Evolutionary conservation across 1,140 invertebrate species (phyloP), one percentile per base, ranked within the genome.

Genomic region (Leptinotarsa defecta): DNA sequence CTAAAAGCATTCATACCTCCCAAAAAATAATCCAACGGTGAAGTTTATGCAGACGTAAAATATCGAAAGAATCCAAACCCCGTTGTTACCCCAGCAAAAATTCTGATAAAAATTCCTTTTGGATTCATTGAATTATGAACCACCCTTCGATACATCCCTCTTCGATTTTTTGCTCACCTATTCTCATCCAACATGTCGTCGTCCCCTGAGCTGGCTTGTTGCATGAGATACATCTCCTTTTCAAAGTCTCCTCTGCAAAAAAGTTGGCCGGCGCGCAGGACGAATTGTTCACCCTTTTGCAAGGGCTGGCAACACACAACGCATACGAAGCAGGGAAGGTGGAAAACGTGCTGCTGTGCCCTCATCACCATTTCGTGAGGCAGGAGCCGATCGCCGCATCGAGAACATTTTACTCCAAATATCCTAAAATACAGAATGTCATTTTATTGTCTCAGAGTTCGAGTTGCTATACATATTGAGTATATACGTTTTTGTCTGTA

Each of bases 271-370:
- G 95, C 95, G 27, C 95, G 89, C 48, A 98, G 89, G 22, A 98
- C 93, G 85, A 96, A 99, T 83, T 98, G 95, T 81, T 99, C 96
- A 3, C 98, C 97, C 86, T 97, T 96, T 84, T 96, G 95, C 13
- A 99, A 88, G 1, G 93, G 94, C 77, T 97, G 94, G 61, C 95
- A 95, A 86, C 97, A 99, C 77, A 95, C 93, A 72, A 94, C 94
- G 86, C 96, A 98, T 17, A 93, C 91, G 86, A 98, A 98, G 86
- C 96, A 98, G 74, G 93, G 91, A 77, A 96, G 89, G 88, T 98
- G 96, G 84, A 95, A 98, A 20, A 97, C 92, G 81, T 94, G 91
- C 83, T 89, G 91, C 84, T 90, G 90, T 1, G 94, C 94, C 77
- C 94, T 87, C 95, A 97, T 96, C 68, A 98, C 96, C 88, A 99